Base-by-base conservation (phyloP, 2,113 vertebrate genomes). In the Pomatorhinus ruficollis region DNA sequence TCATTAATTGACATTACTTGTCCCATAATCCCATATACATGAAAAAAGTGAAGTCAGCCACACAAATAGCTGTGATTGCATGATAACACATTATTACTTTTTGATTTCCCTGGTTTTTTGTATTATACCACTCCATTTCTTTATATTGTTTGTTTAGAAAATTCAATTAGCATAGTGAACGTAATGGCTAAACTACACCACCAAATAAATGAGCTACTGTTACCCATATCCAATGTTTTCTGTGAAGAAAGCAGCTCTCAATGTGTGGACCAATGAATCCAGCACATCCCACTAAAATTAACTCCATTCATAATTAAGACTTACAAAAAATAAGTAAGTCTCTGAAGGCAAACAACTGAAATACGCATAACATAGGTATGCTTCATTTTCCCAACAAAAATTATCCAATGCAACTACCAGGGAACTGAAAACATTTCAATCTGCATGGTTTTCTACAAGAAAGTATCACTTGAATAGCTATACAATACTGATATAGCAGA, bases 341-440 rank as follows among this genome's bases (percentile, higher is more conserved):
- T 54, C 35, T 24, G 4, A 39, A 40, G 16, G 18, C 42, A 45
- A 82, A 66, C 47, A 47, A 64, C 4, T 31, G 37, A 92, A 76
- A 71, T 14, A n/a, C 0, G 0, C 12, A 72, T 68, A 76, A 71
- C 1, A 57, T 5, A 64, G 9, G 4, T 25, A 39, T 25, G 10
- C 7, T n/a, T 63, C 17, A n/a, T 31, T 44, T 69, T 50, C 12
- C 37, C 18, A 22, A 65, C 4, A 59, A 45, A 87, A 82, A 16
- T 21, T 69, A 81, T 8, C 9, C 23, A 63, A 8, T 14, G 4
- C 33, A 54, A 76, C 21, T n/a, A 45, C 5, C 47, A 92, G 7
- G 5, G 42, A 17, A 65, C 28, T 30, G 23, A 72, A 75, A 78
- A 33, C 22, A 81, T 33, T 81, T 45, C 15, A 39, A 18, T 47